Evolutionary conservation across 2,797 vertebrate species (phyloP).

Genomic region (Uromys caudimaculatus): DNA sequence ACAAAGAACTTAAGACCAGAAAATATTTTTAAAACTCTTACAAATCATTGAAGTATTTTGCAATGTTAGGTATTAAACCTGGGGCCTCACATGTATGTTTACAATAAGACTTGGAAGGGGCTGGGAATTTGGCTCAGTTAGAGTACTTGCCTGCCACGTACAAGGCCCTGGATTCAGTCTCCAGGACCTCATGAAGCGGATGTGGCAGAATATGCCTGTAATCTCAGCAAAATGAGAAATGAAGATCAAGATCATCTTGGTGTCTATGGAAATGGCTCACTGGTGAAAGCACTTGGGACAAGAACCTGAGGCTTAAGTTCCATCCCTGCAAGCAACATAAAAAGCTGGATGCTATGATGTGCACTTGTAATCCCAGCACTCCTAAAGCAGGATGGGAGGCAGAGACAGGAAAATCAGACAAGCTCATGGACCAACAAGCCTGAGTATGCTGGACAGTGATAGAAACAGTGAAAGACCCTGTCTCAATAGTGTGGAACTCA

Average conservation of each 20-base stretch:
- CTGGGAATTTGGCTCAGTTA: not conserved
- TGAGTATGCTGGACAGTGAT: not conserved
- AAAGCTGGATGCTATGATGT: not conserved
- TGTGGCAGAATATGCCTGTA: not conserved
- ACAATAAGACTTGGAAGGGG: not conserved
- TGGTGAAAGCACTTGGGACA: not conserved
- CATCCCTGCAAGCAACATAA: not conserved
- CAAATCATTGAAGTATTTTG: conserved; percentile 23
- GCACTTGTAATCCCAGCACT: not conserved
- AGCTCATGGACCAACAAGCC: not conserved
- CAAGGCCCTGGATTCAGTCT: not conserved
- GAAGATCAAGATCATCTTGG: not conserved
- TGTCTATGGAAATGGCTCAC: not conserved
- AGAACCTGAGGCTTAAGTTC: not conserved
- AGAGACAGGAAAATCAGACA: not conserved
- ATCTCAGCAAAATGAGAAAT: not conserved
- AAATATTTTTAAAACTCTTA: conserved; percentile 5
- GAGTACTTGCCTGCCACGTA: not conserved
- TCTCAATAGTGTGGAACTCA: not conserved
- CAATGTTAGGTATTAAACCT: conserved; percentile 12
- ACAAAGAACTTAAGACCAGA: not conserved
- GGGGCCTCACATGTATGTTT: conserved; percentile 6
- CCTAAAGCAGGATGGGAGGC: not conserved
- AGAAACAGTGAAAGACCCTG: not conserved
- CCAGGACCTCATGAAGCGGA: not conserved